These are phyloP conservation scores for Clitarchus hookeri DNA, from an alignment of 2,888 invertebrate genomes.

Conservation along the genomic window DNA sequence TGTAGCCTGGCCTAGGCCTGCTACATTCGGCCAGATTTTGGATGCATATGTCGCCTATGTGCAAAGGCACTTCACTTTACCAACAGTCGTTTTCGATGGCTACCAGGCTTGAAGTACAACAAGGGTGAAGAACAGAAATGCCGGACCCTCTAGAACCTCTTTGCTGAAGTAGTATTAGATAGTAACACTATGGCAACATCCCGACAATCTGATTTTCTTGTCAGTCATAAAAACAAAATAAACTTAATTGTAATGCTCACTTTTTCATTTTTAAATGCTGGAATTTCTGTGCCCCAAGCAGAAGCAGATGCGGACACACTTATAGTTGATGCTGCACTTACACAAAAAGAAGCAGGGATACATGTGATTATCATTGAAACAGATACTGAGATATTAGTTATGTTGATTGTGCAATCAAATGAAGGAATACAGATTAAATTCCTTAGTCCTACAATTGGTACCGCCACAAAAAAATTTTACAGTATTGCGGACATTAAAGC, in stretches of 20 bases:
- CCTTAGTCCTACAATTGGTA: too few relatives aligned
- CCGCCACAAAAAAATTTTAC: neutral
- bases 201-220: too few relatives aligned
- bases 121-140: neutral
- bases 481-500: neutral
- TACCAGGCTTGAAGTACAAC: neutral
- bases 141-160: neutral
- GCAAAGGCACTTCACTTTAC: neutral
- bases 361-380: too few relatives aligned
- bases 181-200: neutral
- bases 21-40: neutral
- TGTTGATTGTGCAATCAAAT: neutral
- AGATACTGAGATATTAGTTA: neutral
- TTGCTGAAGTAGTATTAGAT: neutral
- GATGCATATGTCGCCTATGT: neutral
- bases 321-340: too few relatives aligned
- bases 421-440: too few relatives aligned
- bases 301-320: too few relatives aligned
- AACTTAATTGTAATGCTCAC: neutral
- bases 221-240: neutral
- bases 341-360: too few relatives aligned
- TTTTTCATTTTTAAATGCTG: too few relatives aligned
- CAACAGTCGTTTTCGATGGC: neutral
- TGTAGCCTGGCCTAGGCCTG: neutral
- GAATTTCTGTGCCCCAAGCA: too few relatives aligned